A percentile compares a stretch with the other conserved stretches of the same genome.
Evolutionary conservation across 2,797 vertebrate genomes (phyloP).

Genomic region (Pipistrellus kuhlii): DNA sequence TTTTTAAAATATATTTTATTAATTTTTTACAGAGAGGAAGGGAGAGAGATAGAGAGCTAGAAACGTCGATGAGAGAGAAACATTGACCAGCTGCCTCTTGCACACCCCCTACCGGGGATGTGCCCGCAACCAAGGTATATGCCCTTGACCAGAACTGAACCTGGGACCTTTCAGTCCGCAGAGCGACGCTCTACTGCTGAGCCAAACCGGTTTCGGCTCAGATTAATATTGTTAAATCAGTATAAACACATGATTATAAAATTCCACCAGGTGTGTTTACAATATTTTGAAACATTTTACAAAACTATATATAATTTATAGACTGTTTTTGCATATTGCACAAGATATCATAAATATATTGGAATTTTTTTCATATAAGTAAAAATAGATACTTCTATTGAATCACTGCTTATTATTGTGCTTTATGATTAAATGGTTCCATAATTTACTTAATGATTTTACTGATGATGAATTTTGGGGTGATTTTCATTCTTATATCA

Average conservation of each 20-base stretch:
- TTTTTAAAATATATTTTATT: conserved; percentile 37
- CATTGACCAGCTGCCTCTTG: too few relatives aligned
- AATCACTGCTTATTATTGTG: not conserved
- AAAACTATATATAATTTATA: not conserved
- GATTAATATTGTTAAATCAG: conserved; percentile 30
- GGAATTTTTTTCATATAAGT: not conserved
- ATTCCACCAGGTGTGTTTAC: not conserved
- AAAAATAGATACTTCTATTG: not conserved
- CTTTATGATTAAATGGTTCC: not conserved
- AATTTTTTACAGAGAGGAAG: too few relatives aligned
- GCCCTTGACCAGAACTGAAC: too few relatives aligned
- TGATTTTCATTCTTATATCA: not conserved
- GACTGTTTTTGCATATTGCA: not conserved
- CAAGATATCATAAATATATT: not conserved
- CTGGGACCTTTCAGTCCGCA: too few relatives aligned
- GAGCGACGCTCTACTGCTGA: too few relatives aligned
- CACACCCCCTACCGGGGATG: too few relatives aligned
- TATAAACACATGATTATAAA: not conserved
- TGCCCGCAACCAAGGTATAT: too few relatives aligned
- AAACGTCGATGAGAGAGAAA: too few relatives aligned
- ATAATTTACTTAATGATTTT: conserved; percentile 19
- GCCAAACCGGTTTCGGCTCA: too few relatives aligned
- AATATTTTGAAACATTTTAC: not conserved
- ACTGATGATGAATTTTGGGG: not conserved
- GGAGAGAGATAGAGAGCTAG: too few relatives aligned